Conservation (phyloP, 2,113 vertebrate species). For the Prionailurus viverrinus region DNA sequence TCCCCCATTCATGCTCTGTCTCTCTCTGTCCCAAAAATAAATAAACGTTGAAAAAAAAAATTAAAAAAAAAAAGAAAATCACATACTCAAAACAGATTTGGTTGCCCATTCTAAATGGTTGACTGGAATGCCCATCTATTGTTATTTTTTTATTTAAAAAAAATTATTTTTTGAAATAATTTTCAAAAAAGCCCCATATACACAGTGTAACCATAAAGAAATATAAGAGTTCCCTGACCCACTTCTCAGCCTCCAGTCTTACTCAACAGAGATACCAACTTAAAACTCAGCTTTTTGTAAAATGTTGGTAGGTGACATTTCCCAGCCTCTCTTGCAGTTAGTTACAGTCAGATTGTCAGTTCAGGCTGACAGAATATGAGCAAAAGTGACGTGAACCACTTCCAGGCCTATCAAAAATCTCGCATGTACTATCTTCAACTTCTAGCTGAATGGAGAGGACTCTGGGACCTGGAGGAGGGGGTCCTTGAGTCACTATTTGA, state of each 20-base stretch:
- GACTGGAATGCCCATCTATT: not conserved
- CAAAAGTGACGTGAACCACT: not conserved
- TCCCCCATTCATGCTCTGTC: too few relatives aligned
- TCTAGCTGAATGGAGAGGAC: not conserved
- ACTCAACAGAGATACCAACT: not conserved
- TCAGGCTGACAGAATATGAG: not conserved
- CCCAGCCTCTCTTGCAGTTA: not conserved
- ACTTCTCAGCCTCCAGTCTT: not conserved
- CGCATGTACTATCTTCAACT: not conserved
- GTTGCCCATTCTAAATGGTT: not conserved
- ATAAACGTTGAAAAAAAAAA: too few relatives aligned
- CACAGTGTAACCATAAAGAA: not conserved
- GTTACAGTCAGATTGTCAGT: not conserved
- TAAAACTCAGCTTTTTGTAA: not conserved
- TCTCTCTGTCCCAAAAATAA: too few relatives aligned
- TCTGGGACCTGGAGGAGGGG: not conserved
- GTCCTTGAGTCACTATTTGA: not conserved
- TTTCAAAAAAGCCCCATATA: not conserved
- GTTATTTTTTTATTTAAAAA: not conserved
- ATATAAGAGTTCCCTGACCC: not conserved
- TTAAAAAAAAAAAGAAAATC: not conserved
- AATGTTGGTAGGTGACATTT: not conserved
- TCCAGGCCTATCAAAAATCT: not conserved
- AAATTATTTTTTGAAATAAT: constrained; percentile 19
- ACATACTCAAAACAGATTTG: not conserved